Evolutionary conservation across 2,797 vertebrate species (phyloP), one percentile per base, ranked within the genome.

Genomic region (Rhinichthys osculus): DNA sequence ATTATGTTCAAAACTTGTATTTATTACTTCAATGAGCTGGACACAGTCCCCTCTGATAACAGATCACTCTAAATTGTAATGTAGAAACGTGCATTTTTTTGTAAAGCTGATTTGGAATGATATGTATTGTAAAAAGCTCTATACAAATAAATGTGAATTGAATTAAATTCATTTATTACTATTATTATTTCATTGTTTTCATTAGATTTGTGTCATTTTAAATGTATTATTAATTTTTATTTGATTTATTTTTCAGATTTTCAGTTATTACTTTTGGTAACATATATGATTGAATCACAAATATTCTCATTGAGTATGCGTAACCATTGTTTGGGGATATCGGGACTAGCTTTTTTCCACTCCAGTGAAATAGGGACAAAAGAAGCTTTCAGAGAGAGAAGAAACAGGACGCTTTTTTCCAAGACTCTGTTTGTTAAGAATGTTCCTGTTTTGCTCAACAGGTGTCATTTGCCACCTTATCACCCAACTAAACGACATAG

Each of bases 391-490:
- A 38, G 50, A 73, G 80, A 74, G 11, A 50, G n/a, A 52, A 21
- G 33, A 81, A 80, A 77, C n/a, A 42, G 74, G 47, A 35, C 44
- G 17, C 23, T 27, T 10, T 59, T 19, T 74, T 33, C 38, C 19
- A 42, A 78, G 44, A 14, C n/a, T 44, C 50, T 16, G 6, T 27
- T 62, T 79, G 40, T 85, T 78, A n/a, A 21, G 71, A 73, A 70
- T 50, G 23, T 66, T 59, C 66, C 7, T 35, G 47, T 78, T 79
- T 23, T 16, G 33, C 73, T 82, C 88, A 90, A 90, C 94, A 95
- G 94, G 95, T 95, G 92, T 83, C 19, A 16, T 87, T 83, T 84
- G 78, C 72, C 82, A 81, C 82, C 69, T 77, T 72, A 71, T 81
- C 9, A 86, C 73, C 85, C 84, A 71, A 50, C 92, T 93, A 92